phyloP scores from a whole-genome alignment of 1,140 invertebrate genomes.

The Heterodera schachtii region DNA sequence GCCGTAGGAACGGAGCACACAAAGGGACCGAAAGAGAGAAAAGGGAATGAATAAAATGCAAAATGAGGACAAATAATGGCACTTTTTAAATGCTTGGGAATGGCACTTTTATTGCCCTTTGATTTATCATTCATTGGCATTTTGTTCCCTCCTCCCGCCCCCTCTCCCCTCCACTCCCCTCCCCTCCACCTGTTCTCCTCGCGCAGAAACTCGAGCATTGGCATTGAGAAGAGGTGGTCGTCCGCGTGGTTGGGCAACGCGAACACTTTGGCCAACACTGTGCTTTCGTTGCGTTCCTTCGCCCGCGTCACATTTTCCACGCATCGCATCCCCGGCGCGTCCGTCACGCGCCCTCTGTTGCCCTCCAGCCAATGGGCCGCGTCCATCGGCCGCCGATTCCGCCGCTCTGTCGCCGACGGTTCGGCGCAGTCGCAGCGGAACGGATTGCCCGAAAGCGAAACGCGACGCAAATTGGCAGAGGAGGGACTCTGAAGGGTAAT shows the following conservation, averaged over 20 bases:
- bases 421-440: slow-evolving; percentile 62
- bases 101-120: too few relatives aligned
- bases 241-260: slow-evolving; percentile 52
- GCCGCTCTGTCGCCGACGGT: background rate
- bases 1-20: slow-evolving; percentile 30
- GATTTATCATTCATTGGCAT: too few relatives aligned
- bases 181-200: slow-evolving; percentile 38
- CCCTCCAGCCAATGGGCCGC: slow-evolving; percentile 45
- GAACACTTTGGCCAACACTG: slow-evolving; percentile 45
- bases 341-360: slow-evolving; percentile 43
- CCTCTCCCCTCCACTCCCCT: too few relatives aligned
- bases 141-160: too few relatives aligned
- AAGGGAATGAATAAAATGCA: too few relatives aligned
- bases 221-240: slow-evolving; percentile 56
- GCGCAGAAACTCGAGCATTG: slow-evolving; percentile 52
- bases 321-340: slow-evolving; percentile 47
- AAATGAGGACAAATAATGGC: background rate
- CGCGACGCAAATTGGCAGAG: slow-evolving; percentile 26
- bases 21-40: slow-evolving; percentile 29
- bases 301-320: slow-evolving; percentile 62
- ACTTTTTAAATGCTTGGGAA: slow-evolving; percentile 2
- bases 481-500: slow-evolving; percentile 11
- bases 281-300: slow-evolving; percentile 56
- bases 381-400: background rate
- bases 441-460: slow-evolving; percentile 47